Percentiles rank a stretch among this genome's conserved stretches.
phyloP scores from a whole-genome alignment of 23 tunicate species.

The Phallusia fumigata region DNA sequence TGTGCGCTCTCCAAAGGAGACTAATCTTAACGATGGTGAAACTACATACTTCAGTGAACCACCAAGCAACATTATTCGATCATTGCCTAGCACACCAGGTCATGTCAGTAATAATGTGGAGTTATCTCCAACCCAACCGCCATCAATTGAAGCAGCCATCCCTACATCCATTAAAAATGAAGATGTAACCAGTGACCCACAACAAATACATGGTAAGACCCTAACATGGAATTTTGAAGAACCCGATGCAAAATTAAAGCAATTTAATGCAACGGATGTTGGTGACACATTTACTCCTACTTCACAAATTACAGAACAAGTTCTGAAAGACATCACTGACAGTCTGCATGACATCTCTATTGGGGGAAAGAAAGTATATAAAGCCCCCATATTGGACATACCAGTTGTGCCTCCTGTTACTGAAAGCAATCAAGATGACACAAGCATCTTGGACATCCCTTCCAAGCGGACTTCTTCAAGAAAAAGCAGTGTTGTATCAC shows the following conservation, averaged over 20 bases:
- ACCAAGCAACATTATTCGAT: neutral
- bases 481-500: conserved; percentile 65
- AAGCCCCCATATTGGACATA: conserved; percentile 3
- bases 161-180: neutral
- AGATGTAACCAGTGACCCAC: neutral
- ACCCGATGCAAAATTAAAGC: conserved; percentile 19
- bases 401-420: neutral
- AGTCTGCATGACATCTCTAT: conserved; percentile 23
- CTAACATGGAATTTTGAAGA: conserved; percentile 26
- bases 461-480: conserved; percentile 23
- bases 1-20: conserved; percentile 38
- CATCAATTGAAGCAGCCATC: neutral
- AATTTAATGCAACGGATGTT: neutral
- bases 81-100: too few relatives aligned
- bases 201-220: neutral
- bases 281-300: neutral
- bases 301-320: conserved; percentile 7
- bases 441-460: neutral
- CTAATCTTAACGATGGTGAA: conserved; percentile 34
- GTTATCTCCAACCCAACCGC: neutral
- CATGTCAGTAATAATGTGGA: neutral
- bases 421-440: neutral
- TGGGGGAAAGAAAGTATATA: conserved; percentile 12
- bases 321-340: conserved; percentile 20
- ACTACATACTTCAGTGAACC: neutral